Base-by-base conservation (phyloP, 53 echinoderm and acorn worm genomes). In the Paracentrotus lividus region DNA sequence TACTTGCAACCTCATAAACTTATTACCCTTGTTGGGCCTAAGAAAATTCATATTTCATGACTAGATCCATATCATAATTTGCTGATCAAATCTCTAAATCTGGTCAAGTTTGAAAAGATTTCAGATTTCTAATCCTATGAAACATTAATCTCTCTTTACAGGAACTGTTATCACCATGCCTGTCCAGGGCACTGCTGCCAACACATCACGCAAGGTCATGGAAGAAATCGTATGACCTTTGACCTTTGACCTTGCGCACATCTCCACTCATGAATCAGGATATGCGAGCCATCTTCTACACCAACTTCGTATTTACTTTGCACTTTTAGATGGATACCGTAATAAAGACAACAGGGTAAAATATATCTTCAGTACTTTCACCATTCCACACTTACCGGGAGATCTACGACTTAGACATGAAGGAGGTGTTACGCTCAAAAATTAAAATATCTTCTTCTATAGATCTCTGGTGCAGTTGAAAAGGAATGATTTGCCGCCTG, bases 171-270 rank as follows among this genome's bases (percentile, higher is more conserved):
- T 96, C 42, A 96, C 96, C 26, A 95, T 96, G 64, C 96, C 96
- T 89, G 92, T 96, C 61, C 96, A 92, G 53, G 92, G 78, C 64
- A 88, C 59, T 95, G 76, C 78, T 89, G 60, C 78, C 61, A 81
- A 81, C 32, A 89, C 84, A 16, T 90, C 91, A 44, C 92, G 94
- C 45, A 94, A 94, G 94, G 94, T 95, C 65, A 94, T 96, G 90
- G 97, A 97, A 64, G 97, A 97, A 94, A 97, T 97, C 26, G 97
- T 97, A 69, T 97, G 94, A 96, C 95, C 84, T 42, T 16, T 5
- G 55, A 36, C 75, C 32, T 40, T 72, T 88, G 94, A 76, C 77
- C 75, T 88, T 42, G 81, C 13, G 24, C 47, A 32, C 45, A 81
- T 26, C 10, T 26, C 5, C 47, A n/a, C 8, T 47, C 27, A 24